Conservation (phyloP, 2,888 invertebrate genomes). For the Diadegma fenestrale region DNA sequence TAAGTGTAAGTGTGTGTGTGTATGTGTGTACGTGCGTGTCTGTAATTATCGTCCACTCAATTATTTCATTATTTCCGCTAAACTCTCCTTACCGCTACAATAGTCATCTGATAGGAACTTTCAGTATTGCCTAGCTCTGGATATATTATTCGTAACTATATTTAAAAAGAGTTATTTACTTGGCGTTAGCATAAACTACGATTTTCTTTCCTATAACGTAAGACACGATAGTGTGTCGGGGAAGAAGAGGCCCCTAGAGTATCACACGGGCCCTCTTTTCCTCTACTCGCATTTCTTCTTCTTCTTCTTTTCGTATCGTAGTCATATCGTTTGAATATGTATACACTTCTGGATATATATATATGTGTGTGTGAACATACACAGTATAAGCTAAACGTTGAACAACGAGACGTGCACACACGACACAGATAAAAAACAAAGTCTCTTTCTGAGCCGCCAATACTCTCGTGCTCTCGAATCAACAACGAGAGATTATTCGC, state of each 20-base stretch:
- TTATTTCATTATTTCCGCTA: slow-evolving; percentile 68
- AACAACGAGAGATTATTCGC: slow-evolving; percentile 40
- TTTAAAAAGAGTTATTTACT: slow-evolving; percentile 66
- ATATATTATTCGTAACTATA: slow-evolving; percentile 82
- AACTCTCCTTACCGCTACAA: slow-evolving; percentile 75
- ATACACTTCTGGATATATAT: slow-evolving; percentile 61
- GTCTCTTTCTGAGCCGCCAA: slow-evolving; percentile 28
- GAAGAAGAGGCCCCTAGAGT: slow-evolving; percentile 82
- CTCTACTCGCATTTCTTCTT: slow-evolving; percentile 11
- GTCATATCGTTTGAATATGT: slow-evolving; percentile 29
- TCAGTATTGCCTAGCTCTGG: slow-evolving; percentile 85
- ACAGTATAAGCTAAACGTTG: slow-evolving; percentile 63
- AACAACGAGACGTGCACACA: slow-evolving; percentile 68
- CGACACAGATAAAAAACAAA: slow-evolving; percentile 61
- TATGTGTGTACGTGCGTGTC: slow-evolving; percentile 55
- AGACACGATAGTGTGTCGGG: slow-evolving; percentile 74
- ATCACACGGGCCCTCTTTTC: slow-evolving; percentile 83
- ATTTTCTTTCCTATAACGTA: slow-evolving; percentile 67
- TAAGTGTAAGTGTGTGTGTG: slow-evolving; percentile 42
- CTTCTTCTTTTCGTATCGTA: slow-evolving; percentile 48
- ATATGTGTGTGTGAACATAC: slow-evolving; percentile 63
- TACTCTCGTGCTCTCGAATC: slow-evolving; percentile 66
- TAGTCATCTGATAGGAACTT: slow-evolving; percentile 85
- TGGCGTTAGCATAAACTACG: slow-evolving; percentile 68
- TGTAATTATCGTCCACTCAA: slow-evolving; percentile 48